Evolutionary conservation across 2,113 vertebrate species (phyloP), one percentile per base, ranked within the genome.

Genomic region (Poeciliopsis occidentalis): DNA sequence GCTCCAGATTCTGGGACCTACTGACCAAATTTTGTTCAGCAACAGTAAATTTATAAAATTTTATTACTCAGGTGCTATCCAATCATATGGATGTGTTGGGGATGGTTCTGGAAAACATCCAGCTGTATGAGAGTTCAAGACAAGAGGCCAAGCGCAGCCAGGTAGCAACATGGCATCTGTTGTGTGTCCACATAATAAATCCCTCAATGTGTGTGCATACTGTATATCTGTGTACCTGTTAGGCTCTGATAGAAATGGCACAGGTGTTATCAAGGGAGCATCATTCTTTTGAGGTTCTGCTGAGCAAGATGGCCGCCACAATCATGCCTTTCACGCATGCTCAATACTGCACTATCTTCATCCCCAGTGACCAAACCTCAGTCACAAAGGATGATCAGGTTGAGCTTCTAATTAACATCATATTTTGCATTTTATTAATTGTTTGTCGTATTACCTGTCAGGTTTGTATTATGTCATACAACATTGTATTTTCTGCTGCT

Each of bases 331-430:
- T 87, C 77, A 87, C 90, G 64, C 60, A 64, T 1, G 87, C 83
- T 69, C 83, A 92, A 80, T 87, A 82, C 75, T 92, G 90, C 77
- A 87, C 78, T 64, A 81, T 92, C 71, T 91, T 91, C 78, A 85
- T 91, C 51, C 79, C 83, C 17, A 54, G 71, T 0, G 12, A 80
- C 30, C 60, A 69, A 27, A 37, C 37, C 37, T 68, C 60, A 65
- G 80, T 62, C 73, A 41, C 3, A 6, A 10, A 62, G 3, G 30
- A 63, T 3, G 30, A 63, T 7, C 11, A 82, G 80, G 82, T 85
- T 41, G 41, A 7, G 3, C 37, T 44, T 77, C 34, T 61, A 61
- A 12, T n/a, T 61, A 61, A 12, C n/a, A 61, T 24, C 60, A 12
- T 27, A n/a, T 13, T 61, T 61, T 27, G 27, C 11, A 26, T 62